Base-by-base conservation (phyloP, 2,888 invertebrate genomes). In the Lithophane socia region DNA sequence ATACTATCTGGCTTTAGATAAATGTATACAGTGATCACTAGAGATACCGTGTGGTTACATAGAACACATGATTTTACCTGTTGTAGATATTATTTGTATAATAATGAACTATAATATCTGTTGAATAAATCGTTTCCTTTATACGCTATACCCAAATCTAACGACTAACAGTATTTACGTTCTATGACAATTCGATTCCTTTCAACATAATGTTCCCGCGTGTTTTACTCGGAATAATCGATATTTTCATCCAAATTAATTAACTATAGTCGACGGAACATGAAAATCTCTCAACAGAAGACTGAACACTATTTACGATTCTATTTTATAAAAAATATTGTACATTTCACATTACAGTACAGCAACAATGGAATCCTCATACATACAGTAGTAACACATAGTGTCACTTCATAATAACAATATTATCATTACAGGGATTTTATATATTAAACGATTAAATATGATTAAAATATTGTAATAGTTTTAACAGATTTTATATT, bases 341-440 rank as follows among this genome's bases (percentile, higher is more conserved):
- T 96, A 96, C 93, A 95, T 93, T 92, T 92, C 92, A 93, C 93
- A 92, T 91, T 91, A 93, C 88, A 87, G 92, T 93, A 92, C 93
- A 94, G 90, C 52, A 18, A 92, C 93, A 90, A 90, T 85, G 83
- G 82, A 88, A 86, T 85, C 79, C 85, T 88, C 87, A 88, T 87
- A 80, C 87, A 86, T 86, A 83, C 86, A 82, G 83, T 88, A 88
- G 88, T 87, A 76, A 86, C 88, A 88, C 91, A 87, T 93, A 94
- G 93, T 91, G 94, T 94, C 95, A 94, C 95, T 92, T 94, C 95
- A 95, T 93, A 92, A 83, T 94, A 93, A 96, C 96, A 96, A 96
- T 96, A 96, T 96, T 95, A 94, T 96, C 94, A 95, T 96, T 96
- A 96, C 96, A 96, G 96, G 96, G 96, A 96, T 96, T 96, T 96